Evolutionary conservation across 2,888 invertebrate species (phyloP).

Genomic region (Invenusta paracnida): DNA sequence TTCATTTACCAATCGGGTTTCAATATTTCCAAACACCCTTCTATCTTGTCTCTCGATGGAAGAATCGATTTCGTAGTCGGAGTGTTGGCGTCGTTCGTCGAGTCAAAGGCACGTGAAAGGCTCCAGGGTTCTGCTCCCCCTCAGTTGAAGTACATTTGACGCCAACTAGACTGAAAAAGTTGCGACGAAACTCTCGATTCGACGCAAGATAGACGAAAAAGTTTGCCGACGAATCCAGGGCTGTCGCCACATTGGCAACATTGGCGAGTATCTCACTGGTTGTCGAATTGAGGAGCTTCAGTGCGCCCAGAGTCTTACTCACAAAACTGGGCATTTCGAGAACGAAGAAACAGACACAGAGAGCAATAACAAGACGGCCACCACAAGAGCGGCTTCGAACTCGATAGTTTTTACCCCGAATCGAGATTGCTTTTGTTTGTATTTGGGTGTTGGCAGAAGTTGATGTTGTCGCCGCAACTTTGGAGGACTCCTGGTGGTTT

Average conservation of each 20-base stretch:
- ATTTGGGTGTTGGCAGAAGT: no score
- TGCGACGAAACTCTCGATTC: conserved; percentile 2
- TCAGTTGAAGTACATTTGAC: no score
- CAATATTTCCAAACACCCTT: no score
- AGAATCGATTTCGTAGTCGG: no score
- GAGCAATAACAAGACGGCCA: background rate
- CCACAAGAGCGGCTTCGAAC: background rate
- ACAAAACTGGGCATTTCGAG: conserved; percentile 34
- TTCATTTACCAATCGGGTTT: no score
- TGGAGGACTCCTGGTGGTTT: background rate
- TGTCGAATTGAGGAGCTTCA: background rate
- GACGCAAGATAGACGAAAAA: conserved; percentile 14
- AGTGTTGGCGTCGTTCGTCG: no score
- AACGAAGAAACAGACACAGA: conserved; percentile 23
- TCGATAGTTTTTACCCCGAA: background rate
- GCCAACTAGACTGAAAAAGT: no score
- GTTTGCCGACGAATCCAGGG: background rate
- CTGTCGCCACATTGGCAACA: conserved; percentile 22
- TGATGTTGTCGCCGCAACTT: background rate
- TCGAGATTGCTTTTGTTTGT: no score
- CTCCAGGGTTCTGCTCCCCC: no score
- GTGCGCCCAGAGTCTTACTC: background rate
- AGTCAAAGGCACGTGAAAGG: no score
- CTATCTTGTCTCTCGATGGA: no score
- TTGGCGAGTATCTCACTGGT: background rate